Base-by-base conservation (phyloP, 2,797 vertebrate genomes). In the Microhierax caerulescens region DNA sequence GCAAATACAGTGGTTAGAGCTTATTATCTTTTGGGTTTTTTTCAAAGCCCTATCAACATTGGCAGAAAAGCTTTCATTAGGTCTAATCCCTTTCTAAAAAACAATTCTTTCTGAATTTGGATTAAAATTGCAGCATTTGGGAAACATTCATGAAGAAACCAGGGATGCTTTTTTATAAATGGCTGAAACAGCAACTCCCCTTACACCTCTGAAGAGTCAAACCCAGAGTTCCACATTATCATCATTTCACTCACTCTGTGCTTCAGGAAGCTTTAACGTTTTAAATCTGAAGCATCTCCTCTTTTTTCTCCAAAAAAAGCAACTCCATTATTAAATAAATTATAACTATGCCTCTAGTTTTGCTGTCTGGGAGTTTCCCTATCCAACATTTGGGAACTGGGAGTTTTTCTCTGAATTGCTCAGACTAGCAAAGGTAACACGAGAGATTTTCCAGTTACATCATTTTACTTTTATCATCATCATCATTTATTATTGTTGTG, bases 401-500 rank as follows among this genome's bases (percentile, higher is more conserved):
- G 27, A 57, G 23, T 45, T 88, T 77, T 94, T 85, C 94, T 96
- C 81, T 77, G 50, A 86, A 88, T 77, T 90, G 56, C 9, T 96
- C 85, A 73, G 36, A 70, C 64, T 41, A 73, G 91, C 37, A 90
- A 47, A 93, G 59, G 89, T 78, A 93, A 91, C 16, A 34, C 3
- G 3, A 91, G 70, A 70, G 41, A 93, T 91, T 81, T 88, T 90
- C 92, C 95, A 94, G 65, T 97, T 78, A 97, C 94, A 82, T 98
- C 54, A 96, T 76, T 92, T 91, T 60, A 54, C 87, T 86, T 88
- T 95, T 94, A 96, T 94, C 86, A 73, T 36, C 72, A 75, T 45
- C 60, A 39, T 50, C 4, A 56, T 75, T 91, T 56, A 84, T 63
- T 90, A 80, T 4, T 96, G 91, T 60, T 72, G 39, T 48, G 51